These are phyloP conservation scores for Choreutis nemorana DNA, from an alignment of 2,888 invertebrate genomes.

Conservation along the genomic window DNA sequence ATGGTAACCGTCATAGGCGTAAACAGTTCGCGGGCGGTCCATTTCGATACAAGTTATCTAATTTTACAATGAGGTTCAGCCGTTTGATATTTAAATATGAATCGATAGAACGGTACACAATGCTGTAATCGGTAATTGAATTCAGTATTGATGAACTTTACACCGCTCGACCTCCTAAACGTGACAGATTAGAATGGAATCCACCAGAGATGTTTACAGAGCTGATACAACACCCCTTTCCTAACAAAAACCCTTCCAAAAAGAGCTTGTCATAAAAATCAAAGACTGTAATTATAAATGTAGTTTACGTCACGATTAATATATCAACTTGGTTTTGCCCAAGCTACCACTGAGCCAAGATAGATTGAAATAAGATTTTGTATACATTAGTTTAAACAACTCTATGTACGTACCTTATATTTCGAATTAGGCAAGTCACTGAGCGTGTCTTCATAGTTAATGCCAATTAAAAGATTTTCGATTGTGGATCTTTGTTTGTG, in stretches of 20 bases:
- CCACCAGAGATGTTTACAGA: conserved; percentile 30
- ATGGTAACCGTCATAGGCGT: too few relatives aligned
- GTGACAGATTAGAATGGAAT: conserved; percentile 66
- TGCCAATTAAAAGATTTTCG: conserved; percentile 65
- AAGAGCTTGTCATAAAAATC: too few relatives aligned
- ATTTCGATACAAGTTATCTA: conserved; percentile 46
- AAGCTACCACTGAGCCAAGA: too few relatives aligned
- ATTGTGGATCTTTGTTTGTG: conserved; percentile 61
- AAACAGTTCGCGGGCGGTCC: conserved; percentile 44
- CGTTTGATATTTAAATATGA: conserved; percentile 65
- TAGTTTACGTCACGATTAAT: too few relatives aligned
- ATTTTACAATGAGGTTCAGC: conserved; percentile 63
- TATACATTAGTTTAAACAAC: not conserved
- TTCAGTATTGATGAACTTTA: conserved; percentile 67
- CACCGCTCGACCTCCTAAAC: conserved; percentile 60
- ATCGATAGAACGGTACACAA: conserved; percentile 63
- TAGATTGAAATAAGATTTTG: too few relatives aligned
- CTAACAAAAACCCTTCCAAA: not conserved
- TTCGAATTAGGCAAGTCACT: conserved; percentile 58
- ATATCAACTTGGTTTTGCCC: too few relatives aligned
- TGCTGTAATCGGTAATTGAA: conserved; percentile 67
- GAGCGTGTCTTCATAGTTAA: conserved; percentile 62
- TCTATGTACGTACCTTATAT: not conserved
- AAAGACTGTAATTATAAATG: too few relatives aligned
- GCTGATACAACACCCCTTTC: conserved; percentile 19